phyloP scores from a whole-genome alignment of 1,140 invertebrate species.

The Telenomus remus region DNA sequence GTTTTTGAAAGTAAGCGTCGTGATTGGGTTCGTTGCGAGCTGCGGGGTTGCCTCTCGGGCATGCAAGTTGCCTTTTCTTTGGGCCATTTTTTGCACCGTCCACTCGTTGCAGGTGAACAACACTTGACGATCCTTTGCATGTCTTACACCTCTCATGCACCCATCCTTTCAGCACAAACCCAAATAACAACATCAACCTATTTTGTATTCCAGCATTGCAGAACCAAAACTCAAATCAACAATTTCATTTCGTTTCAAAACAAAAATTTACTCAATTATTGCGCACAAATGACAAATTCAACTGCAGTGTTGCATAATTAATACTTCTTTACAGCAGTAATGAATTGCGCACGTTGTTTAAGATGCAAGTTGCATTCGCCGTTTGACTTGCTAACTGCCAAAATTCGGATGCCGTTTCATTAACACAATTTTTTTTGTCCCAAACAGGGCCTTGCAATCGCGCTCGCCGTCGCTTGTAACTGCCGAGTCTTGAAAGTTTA shows the following conservation, averaged over 20 bases:
- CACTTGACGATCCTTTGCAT: slow-evolving; percentile 11
- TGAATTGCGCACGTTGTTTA: background rate
- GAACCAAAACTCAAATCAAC: too few relatives aligned
- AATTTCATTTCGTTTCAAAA: too few relatives aligned
- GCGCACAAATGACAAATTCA: too few relatives aligned
- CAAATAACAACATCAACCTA: too few relatives aligned
- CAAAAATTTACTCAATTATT: too few relatives aligned
- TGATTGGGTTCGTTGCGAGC: slow-evolving; percentile 69
- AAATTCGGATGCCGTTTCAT: background rate
- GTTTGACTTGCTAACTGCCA: background rate
- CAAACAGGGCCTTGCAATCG: slow-evolving; percentile 78
- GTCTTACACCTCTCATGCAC: background rate
- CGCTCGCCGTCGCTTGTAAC: slow-evolving; percentile 81
- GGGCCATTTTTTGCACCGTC: slow-evolving; percentile 71
- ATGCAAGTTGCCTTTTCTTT: slow-evolving; percentile 67
- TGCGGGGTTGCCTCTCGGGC: slow-evolving; percentile 69
- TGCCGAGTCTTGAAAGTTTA: slow-evolving; percentile 78
- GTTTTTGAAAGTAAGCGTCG: slow-evolving; percentile 77
- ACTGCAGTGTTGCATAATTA: too few relatives aligned
- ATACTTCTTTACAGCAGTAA: too few relatives aligned
- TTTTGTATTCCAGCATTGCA: too few relatives aligned
- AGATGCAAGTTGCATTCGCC: background rate
- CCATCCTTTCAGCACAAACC: background rate
- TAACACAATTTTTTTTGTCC: too few relatives aligned
- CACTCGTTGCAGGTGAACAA: slow-evolving; percentile 69